These are phyloP conservation scores for Pediacus dermestoides DNA, from an alignment of 2,888 invertebrate genomes.

Conservation along the genomic window DNA sequence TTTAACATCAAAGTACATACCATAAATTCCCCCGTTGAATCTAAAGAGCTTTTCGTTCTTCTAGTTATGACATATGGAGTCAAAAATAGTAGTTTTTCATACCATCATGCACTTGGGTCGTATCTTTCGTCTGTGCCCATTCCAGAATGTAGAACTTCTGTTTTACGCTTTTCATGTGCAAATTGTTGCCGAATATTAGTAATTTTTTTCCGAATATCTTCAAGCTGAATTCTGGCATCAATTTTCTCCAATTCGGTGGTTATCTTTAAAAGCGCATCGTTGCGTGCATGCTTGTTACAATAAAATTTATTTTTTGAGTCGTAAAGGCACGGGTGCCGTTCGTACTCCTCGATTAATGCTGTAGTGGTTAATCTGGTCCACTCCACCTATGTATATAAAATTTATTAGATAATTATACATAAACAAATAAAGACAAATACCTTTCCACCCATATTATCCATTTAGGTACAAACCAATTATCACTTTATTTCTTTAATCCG, in stretches of 20 bases:
- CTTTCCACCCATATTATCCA: background rate
- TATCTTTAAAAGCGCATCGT: conserved; percentile 7
- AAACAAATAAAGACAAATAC: background rate
- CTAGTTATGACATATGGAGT: background rate
- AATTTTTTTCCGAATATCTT: conserved; percentile 5
- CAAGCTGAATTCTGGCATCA: background rate
- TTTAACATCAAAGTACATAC: background rate
- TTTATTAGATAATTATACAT: background rate
- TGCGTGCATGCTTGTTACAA: conserved; percentile 5
- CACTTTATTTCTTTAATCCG: too few relatives aligned
- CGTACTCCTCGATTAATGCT: conserved; percentile 4
- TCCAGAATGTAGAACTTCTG: conserved; percentile 1
- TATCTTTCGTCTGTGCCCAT: conserved; percentile 2
- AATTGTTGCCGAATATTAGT: conserved; percentile 3
- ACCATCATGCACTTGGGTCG: conserved; percentile 5
- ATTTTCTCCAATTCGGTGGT: background rate
- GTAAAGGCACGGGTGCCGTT: conserved; percentile 2
- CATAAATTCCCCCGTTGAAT: too few relatives aligned
- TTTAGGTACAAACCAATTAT: too few relatives aligned
- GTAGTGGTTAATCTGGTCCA: background rate
- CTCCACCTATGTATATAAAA: background rate
- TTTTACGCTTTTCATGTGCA: too few relatives aligned
- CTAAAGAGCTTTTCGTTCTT: background rate
- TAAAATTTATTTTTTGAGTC: conserved; percentile 6
- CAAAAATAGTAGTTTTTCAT: conserved; percentile 2